Percentiles rank a stretch among this genome's conserved stretches.
Evolutionary conservation across 2,888 invertebrate genomes (phyloP).

Genomic region (Apamea anceps): DNA sequence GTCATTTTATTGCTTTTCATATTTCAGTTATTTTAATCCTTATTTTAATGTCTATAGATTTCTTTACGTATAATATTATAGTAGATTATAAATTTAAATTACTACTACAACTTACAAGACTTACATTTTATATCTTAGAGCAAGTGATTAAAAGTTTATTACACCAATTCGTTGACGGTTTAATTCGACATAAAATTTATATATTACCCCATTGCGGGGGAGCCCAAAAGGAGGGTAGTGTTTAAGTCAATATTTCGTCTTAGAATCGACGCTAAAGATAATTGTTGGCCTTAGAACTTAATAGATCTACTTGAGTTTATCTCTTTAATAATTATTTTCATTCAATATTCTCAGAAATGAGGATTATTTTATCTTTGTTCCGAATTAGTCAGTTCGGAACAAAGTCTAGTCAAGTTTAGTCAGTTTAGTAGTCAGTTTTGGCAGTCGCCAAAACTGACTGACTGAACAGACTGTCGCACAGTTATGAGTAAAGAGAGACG

Average conservation of each 20-base stretch:
- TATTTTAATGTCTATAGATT: slow-evolving; percentile 14
- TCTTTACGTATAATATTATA: slow-evolving; percentile 33
- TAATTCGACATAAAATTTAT: slow-evolving; percentile 11
- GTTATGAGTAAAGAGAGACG: not conserved
- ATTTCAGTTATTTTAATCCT: not conserved
- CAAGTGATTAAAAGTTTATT: slow-evolving; percentile 28
- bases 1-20: slow-evolving; percentile 3
- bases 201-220: not conserved
- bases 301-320: slow-evolving; percentile 14
- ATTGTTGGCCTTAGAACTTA: slow-evolving; percentile 31
- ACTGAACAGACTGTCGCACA: not conserved
- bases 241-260: slow-evolving; percentile 13
- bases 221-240: not conserved
- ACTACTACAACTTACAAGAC: slow-evolving; percentile 47
- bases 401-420: too few relatives aligned
- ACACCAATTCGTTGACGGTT: slow-evolving; percentile 34
- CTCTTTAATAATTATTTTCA: not conserved
- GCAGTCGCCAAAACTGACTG: too few relatives aligned
- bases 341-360: slow-evolving; percentile 41
- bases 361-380: not conserved
- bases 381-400: too few relatives aligned
- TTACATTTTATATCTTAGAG: slow-evolving; percentile 37
- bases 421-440: too few relatives aligned
- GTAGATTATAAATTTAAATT: slow-evolving; percentile 30
- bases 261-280: slow-evolving; percentile 29